phyloP scores from a whole-genome alignment of 2,797 vertebrate genomes.

The Hydrocynus forskahlii region DNA sequence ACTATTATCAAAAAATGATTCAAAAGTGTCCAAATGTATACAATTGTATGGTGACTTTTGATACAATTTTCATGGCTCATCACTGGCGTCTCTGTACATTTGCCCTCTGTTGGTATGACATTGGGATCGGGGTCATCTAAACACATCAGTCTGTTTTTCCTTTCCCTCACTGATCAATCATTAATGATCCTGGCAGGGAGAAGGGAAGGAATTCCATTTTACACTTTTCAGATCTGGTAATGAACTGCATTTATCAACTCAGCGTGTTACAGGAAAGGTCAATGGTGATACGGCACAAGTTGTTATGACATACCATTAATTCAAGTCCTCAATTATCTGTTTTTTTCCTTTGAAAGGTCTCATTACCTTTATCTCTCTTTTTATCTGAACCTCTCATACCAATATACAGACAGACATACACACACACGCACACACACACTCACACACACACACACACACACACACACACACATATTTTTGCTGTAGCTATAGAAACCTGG shows the following conservation, averaged over 20 bases:
- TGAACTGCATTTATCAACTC: slow-evolving; percentile 84
- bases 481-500: not conserved
- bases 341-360: slow-evolving; percentile 67
- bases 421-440: not conserved
- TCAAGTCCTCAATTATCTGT: slow-evolving; percentile 77
- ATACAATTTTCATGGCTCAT: not conserved
- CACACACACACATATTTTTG: slow-evolving; percentile 9
- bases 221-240: slow-evolving; percentile 83
- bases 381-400: slow-evolving; percentile 9
- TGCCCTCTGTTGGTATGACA: slow-evolving; percentile 39
- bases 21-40: not conserved
- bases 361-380: slow-evolving; percentile 50
- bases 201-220: slow-evolving; percentile 75
- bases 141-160: slow-evolving; percentile 58
- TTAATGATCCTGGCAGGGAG: slow-evolving; percentile 74
- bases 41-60: not conserved
- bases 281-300: slow-evolving; percentile 75
- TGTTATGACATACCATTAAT: slow-evolving; percentile 86
- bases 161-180: slow-evolving; percentile 77
- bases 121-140: slow-evolving; percentile 53
- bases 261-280: slow-evolving; percentile 79
- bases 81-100: not conserved
- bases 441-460: slow-evolving; percentile 40
- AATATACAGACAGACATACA: slow-evolving; percentile 33
- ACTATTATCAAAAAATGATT: too few relatives aligned